Evolutionary conservation across 2,113 vertebrate genomes (phyloP).

Genomic region (Urocynchramus pylzowi): DNA sequence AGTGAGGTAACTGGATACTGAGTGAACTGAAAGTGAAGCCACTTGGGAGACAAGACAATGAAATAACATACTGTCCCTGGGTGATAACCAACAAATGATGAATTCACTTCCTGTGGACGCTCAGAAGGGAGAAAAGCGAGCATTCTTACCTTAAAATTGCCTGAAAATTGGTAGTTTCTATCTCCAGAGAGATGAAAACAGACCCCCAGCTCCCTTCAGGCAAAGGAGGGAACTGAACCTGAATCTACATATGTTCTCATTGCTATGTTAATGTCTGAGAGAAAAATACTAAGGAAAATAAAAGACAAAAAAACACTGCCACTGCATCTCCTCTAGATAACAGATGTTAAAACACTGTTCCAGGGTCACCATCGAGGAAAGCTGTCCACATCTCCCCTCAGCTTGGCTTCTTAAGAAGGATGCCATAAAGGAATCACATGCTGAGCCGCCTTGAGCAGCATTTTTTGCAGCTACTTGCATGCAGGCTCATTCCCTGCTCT

Average conservation of each 20-base stretch:
- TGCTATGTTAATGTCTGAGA: background rate
- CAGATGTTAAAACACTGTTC: background rate
- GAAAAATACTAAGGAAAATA: background rate
- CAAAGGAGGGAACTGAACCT: background rate
- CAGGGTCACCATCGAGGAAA: background rate
- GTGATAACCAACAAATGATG: background rate
- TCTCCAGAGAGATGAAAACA: background rate
- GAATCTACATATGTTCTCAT: background rate
- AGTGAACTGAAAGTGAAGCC: background rate
- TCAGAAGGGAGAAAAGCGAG: background rate
- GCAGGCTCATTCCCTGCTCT: background rate
- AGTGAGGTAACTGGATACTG: background rate
- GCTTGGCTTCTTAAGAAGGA: background rate
- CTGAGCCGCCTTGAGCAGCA: background rate
- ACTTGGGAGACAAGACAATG: background rate
- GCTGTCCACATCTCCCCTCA: background rate
- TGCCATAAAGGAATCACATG: background rate
- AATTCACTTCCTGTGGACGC: background rate
- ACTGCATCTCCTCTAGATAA: background rate
- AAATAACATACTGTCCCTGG: background rate
- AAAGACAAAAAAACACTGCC: fast-evolving
- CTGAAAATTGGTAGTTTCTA: background rate
- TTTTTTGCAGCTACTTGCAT: background rate
- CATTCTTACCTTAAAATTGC: background rate
- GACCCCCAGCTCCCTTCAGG: background rate